Conservation (phyloP, 2,888 invertebrate genomes). For the Drosophila borborema region DNA sequence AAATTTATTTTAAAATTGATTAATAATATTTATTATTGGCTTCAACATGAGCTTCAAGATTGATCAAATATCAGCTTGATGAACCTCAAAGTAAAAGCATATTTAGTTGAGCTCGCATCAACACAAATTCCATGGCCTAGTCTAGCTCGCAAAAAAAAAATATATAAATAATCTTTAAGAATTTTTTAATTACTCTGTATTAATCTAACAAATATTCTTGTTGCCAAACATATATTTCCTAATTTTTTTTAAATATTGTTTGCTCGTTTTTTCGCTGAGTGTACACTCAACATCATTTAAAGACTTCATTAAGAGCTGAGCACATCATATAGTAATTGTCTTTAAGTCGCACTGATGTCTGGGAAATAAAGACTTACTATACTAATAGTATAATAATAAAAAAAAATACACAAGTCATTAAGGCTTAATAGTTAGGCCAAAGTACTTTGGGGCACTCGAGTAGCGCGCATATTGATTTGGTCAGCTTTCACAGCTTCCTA, state of each 20-base stretch:
- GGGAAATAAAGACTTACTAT: neutral
- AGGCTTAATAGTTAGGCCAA: neutral
- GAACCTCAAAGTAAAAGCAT: too few relatives aligned
- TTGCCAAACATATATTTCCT: too few relatives aligned
- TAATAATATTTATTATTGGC: too few relatives aligned
- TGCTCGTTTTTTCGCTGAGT: neutral
- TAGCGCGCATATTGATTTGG: slow-evolving; percentile 5
- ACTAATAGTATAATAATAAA: slow-evolving; percentile 3
- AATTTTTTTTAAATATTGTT: too few relatives aligned
- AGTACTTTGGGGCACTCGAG: slow-evolving; percentile 5
- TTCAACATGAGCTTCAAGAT: too few relatives aligned
- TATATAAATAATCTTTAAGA: too few relatives aligned
- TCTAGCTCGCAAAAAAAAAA: too few relatives aligned
- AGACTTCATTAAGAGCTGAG: slow-evolving; percentile 19
- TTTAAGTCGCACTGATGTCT: slow-evolving; percentile 9
- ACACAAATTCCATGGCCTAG: too few relatives aligned
- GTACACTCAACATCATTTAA: neutral
- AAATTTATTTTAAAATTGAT: too few relatives aligned
- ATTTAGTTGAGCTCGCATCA: too few relatives aligned
- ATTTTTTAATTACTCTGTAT: too few relatives aligned
- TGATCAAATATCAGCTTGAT: too few relatives aligned
- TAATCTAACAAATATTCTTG: neutral
- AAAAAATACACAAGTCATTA: slow-evolving; percentile 9
- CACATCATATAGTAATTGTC: neutral
- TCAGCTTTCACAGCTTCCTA: slow-evolving; percentile 1